Base-by-base conservation (phyloP, 2,113 vertebrate species). In the Bufo bufo region DNA sequence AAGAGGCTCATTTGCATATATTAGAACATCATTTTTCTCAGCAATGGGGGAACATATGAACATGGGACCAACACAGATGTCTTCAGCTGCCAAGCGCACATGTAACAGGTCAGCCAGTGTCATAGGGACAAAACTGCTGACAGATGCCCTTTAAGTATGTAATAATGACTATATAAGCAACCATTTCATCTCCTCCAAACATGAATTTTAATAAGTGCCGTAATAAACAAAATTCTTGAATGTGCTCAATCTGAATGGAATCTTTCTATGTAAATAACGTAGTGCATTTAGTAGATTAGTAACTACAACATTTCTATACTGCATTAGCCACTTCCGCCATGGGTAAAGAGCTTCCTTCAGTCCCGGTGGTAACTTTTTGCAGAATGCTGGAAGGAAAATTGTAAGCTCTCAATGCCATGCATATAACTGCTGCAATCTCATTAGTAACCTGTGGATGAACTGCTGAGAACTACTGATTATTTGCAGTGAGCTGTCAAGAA, bases 301-400 rank as follows among this genome's bases (percentile, higher is more conserved):
- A 58, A 80, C n/a, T 81, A 81, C 16, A 17, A 19, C 19, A 33
- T 61, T 81, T 81, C 54, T 33, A 59, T 45, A 17, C 78, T 81
- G 23, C 33, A 61, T 81, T 81, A 59, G 77, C 12, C 23, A 59
- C 54, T 19, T 81, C 54, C 2, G 23, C 61, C 56, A 45, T 45
- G 14, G 54, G 78, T 17, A 81, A 61, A 81, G 56, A 33, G 52
- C 58, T 16, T 58, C 52, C 77, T 58, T 58, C 12, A 58, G 52
- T 80, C 77, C 52, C 77, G 14, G 54, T 0, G 58, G 77, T 56
- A 80, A 80, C 54, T 80, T 59, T 58, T 43, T 56, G 54, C 54
- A 58, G 13, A 59, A 4, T 7, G 23, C 78, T 54, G 54, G 23
- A 81, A 58, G 52, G 23, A 58, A 33, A 43, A 56, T 13, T 9